phyloP scores from a whole-genome alignment of 1,140 invertebrate species.

The Stegodyphus mimosarum region DNA sequence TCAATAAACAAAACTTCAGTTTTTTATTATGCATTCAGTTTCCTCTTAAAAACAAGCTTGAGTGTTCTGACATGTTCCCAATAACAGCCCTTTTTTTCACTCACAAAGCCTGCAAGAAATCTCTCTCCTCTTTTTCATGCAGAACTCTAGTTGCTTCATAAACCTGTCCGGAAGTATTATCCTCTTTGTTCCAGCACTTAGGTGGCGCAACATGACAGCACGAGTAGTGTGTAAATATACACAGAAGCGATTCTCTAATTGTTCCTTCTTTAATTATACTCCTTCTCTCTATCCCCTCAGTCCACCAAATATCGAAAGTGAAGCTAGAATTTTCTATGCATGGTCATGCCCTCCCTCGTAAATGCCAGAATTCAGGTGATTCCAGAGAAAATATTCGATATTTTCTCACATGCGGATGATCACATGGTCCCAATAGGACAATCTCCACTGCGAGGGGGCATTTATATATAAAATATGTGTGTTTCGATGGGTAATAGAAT shows the following conservation, averaged over 20 bases:
- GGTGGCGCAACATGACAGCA: slow-evolving; percentile 9
- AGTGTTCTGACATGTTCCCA: too few species aligned
- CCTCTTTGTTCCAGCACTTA: slow-evolving; percentile 2
- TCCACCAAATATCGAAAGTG: slow-evolving; percentile 21
- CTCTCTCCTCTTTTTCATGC: too few species aligned
- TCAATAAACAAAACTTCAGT: too few species aligned
- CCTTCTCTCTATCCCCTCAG: not conserved
- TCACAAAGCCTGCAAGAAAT: too few species aligned
- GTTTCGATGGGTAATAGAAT: too few species aligned
- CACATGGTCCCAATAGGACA: slow-evolving; percentile 1
- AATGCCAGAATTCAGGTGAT: slow-evolving; percentile 29
- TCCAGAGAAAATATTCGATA: slow-evolving; percentile 29
- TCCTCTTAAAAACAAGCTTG: too few species aligned
- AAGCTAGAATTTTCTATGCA: slow-evolving; percentile 35
- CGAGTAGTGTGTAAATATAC: slow-evolving; percentile 23
- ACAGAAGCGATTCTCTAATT: slow-evolving; percentile 17
- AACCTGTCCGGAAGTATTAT: slow-evolving; percentile 26
- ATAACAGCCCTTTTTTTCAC: too few species aligned
- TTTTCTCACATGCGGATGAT: slow-evolving; percentile 37
- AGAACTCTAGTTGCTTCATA: not conserved
- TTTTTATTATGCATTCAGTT: too few species aligned
- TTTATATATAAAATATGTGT: too few species aligned
- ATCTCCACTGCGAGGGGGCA: too few species aligned
- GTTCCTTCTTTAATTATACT: slow-evolving; percentile 32
- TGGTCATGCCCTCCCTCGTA: slow-evolving; percentile 25